These are phyloP conservation scores for Sisyra terminalis DNA, from an alignment of 2,888 invertebrate genomes.

Conservation along the genomic window DNA sequence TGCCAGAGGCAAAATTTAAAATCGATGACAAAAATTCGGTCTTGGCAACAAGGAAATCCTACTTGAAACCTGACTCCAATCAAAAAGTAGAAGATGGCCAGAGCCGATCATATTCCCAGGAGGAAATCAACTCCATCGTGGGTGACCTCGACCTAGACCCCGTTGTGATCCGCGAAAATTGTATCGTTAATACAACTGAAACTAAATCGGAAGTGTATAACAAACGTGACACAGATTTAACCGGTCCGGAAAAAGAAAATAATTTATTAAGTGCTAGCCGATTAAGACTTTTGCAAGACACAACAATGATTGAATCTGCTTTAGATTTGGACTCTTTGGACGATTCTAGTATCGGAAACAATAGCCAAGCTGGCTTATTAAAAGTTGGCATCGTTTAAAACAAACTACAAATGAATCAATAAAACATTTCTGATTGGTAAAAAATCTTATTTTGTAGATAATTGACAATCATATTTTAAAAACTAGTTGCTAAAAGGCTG, in stretches of 20 bases:
- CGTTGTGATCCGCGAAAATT: conserved; percentile 24
- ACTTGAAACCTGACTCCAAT: too few species aligned
- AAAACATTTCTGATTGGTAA: too few species aligned
- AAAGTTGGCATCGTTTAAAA: conserved; percentile 33
- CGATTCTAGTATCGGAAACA: conserved; percentile 50
- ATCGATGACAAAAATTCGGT: conserved; percentile 9
- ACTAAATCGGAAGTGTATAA: conserved; percentile 10
- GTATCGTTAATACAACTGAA: conserved; percentile 19
- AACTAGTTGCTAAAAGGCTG: too few species aligned
- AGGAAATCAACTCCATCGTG: conserved; percentile 24
- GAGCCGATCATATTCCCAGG: conserved; percentile 11
- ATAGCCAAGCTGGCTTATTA: conserved; percentile 48
- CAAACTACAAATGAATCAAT: not conserved
- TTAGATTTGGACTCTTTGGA: conserved; percentile 76
- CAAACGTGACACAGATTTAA: conserved; percentile 24
- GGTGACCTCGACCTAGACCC: conserved; percentile 39
- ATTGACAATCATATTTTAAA: too few species aligned
- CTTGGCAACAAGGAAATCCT: not conserved
- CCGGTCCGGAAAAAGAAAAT: conserved; percentile 26
- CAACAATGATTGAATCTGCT: conserved; percentile 82
- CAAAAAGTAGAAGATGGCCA: too few species aligned
- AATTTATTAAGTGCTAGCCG: conserved; percentile 50
- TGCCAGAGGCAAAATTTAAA: conserved; percentile 22
- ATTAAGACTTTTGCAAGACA: conserved; percentile 64
- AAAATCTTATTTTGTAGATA: too few species aligned